Conservation (phyloP, 1,140 invertebrate genomes). For the Ceratosolen solmsi region DNA sequence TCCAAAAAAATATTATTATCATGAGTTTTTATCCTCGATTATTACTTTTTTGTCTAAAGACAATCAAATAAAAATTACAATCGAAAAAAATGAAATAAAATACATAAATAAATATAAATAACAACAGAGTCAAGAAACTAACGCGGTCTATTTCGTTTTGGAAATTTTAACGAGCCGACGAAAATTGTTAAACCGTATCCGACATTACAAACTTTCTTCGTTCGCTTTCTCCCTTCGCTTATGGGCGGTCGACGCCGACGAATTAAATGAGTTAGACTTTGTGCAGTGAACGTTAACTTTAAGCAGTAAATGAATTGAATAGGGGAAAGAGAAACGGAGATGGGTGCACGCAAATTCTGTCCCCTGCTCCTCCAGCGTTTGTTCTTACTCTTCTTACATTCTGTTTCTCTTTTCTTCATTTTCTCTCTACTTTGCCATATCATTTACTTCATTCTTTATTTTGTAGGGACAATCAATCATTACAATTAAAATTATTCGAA, state of each 20-base stretch:
- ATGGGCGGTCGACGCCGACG: constrained; percentile 7
- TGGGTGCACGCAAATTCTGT: constrained; percentile 26
- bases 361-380: not conserved
- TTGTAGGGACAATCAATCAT: not conserved
- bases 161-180: constrained; percentile 45
- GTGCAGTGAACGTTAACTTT: constrained; percentile 46
- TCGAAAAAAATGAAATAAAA: not conserved
- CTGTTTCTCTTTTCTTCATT: not conserved
- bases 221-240: constrained; percentile 21
- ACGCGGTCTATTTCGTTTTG: constrained; percentile 27
- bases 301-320: constrained; percentile 52
- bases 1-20: not conserved
- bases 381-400: not conserved
- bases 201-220: constrained; percentile 45
- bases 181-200: constrained; percentile 50
- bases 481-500: too few relatives aligned
- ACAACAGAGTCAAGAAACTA: not conserved
- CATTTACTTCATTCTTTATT: too few relatives aligned
- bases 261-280: constrained; percentile 52
- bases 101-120: not conserved
- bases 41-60: too few relatives aligned
- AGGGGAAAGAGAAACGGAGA: too few relatives aligned
- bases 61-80: constrained; percentile 17
- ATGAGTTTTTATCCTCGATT: too few relatives aligned
- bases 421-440: not conserved